A percentile compares a stretch with the other conserved stretches of the same genome.
Evolutionary conservation across 2,113 vertebrate species (phyloP).

Genomic region (Baryphthengus martii): DNA sequence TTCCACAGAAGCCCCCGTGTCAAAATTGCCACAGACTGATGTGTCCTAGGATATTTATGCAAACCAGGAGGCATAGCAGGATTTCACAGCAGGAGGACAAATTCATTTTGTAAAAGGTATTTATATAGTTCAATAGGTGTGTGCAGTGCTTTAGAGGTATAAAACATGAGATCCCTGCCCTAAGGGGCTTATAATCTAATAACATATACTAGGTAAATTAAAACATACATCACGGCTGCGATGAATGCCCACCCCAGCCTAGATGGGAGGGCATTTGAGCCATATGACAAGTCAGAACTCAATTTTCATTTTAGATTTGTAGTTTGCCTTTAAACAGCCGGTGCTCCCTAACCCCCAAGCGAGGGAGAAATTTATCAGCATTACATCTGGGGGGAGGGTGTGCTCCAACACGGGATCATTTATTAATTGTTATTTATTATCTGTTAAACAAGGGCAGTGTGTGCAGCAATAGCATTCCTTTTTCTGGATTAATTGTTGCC

Average conservation of each 20-base stretch:
- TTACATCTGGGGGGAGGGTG: constrained; percentile 55
- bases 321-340: constrained; percentile 61
- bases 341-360: constrained; percentile 40
- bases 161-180: constrained; percentile 61
- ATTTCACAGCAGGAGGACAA: constrained; percentile 69
- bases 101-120: constrained; percentile 70
- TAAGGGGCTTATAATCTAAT: constrained; percentile 64
- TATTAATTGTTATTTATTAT: constrained; percentile 75
- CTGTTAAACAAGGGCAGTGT: constrained; percentile 64
- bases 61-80: constrained; percentile 52
- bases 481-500: constrained; percentile 65
- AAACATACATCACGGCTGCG: constrained; percentile 52
- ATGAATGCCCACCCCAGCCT: constrained; percentile 50
- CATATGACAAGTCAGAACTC: constrained; percentile 67
- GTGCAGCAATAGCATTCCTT: constrained; percentile 46
- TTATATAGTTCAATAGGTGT: constrained; percentile 66
- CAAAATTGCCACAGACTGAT: neutral
- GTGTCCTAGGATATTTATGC: constrained; percentile 39
- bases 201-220: constrained; percentile 67
- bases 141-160: constrained; percentile 58
- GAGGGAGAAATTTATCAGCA: constrained; percentile 58
- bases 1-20: neutral
- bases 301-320: constrained; percentile 67
- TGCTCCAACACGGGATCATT: constrained; percentile 52
- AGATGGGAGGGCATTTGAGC: constrained; percentile 43